These are phyloP conservation scores for Leptothorax acervorum DNA, from an alignment of 2,888 invertebrate genomes.

Conservation along the genomic window DNA sequence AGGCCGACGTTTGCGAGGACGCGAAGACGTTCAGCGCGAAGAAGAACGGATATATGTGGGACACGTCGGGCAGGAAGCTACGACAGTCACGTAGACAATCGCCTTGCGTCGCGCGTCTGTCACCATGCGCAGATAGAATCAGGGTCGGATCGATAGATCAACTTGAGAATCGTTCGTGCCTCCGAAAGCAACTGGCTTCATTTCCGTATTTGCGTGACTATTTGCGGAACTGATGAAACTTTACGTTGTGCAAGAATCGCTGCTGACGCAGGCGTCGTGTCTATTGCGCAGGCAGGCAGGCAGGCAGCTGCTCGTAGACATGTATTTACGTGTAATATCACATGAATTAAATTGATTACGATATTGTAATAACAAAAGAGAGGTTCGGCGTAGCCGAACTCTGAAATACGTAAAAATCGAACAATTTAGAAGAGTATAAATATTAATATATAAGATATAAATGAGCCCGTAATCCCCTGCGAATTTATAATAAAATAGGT, in stretches of 20 bases:
- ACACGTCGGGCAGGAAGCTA: slow-evolving; percentile 80
- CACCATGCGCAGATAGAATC: slow-evolving; percentile 74
- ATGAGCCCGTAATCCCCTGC: not conserved
- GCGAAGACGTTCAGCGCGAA: slow-evolving; percentile 40
- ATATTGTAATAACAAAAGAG: not conserved
- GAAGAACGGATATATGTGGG: slow-evolving; percentile 79
- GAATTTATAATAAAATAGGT: not conserved
- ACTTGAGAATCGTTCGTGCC: slow-evolving; percentile 37
- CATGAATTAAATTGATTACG: slow-evolving; percentile 16
- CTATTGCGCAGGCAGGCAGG: slow-evolving; percentile 21
- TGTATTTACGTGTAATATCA: slow-evolving; percentile 26
- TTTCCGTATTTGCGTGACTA: slow-evolving; percentile 28
- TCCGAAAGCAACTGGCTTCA: slow-evolving; percentile 12
- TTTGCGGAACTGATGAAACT: slow-evolving; percentile 37
- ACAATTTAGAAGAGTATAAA: not conserved
- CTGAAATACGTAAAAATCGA: not conserved
- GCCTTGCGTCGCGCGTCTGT: slow-evolving; percentile 80
- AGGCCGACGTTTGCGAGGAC: slow-evolving; percentile 32
- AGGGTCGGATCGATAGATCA: slow-evolving; percentile 73
- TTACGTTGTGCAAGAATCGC: slow-evolving; percentile 26
- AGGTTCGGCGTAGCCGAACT: not conserved
- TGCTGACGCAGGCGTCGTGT: slow-evolving; percentile 1
- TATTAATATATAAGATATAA: not conserved
- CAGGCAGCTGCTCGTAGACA: slow-evolving; percentile 3
- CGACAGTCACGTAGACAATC: slow-evolving; percentile 81